These are phyloP conservation scores for Tridacna gigas DNA, from an alignment of 2,888 invertebrate genomes.

Conservation along the genomic window DNA sequence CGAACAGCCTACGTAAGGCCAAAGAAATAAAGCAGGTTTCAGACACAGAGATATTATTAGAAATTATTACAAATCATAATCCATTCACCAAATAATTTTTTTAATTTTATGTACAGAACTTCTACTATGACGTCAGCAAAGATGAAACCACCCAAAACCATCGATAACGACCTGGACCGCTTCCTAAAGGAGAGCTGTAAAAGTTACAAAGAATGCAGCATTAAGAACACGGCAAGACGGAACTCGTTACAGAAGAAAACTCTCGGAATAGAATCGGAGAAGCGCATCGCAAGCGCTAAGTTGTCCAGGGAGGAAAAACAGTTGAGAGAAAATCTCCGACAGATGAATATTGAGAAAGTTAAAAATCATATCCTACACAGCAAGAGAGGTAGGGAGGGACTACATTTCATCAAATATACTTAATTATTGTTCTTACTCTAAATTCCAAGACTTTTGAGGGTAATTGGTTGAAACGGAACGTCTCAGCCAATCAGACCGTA, in stretches of 20 bases:
- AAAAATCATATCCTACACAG: conserved; percentile 66
- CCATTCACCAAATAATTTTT: too few species aligned
- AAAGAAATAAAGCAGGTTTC: too few species aligned
- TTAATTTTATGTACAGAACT: too few species aligned
- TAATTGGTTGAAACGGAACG: background rate
- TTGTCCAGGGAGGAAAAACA: conserved; percentile 74
- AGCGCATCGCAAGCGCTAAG: conserved; percentile 68
- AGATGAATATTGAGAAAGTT: conserved; percentile 76
- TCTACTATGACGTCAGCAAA: conserved; percentile 18
- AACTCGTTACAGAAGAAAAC: conserved; percentile 77
- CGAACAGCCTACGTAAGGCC: too few species aligned
- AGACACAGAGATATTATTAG: too few species aligned
- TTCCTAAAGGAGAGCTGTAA: conserved; percentile 75
- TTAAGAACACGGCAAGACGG: conserved; percentile 76
- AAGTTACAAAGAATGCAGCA: conserved; percentile 74
- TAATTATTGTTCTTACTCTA: background rate
- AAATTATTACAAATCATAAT: too few species aligned
- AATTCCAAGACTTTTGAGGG: background rate
- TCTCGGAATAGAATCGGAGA: conserved; percentile 73
- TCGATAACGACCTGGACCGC: conserved; percentile 66
- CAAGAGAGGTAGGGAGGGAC: conserved; percentile 65
- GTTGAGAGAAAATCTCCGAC: conserved; percentile 71
- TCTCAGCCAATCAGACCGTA: too few species aligned
- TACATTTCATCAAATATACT: background rate
- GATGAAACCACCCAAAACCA: background rate